Base-by-base conservation (phyloP, 1,140 invertebrate species). In the Elymnias hypermnestra region DNA sequence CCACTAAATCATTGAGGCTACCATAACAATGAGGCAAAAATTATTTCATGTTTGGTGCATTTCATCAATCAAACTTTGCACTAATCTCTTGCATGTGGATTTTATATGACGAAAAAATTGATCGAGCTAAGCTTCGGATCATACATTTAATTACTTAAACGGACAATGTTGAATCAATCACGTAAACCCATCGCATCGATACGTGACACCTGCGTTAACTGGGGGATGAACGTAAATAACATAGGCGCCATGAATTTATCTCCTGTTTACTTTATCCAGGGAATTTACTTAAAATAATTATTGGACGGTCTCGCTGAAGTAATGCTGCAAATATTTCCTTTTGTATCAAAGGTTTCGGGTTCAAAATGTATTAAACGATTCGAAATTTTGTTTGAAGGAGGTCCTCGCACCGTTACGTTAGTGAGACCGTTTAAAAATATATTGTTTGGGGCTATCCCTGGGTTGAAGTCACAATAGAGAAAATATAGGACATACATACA, bases 71-170 rank as follows among this genome's bases (percentile, higher is more conserved):
- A 29, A 29, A 26, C 6, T 9, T 26, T 26, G 26, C 26, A 12
- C 13, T 12, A 29, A 2, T 29, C 13, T 29, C 13, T 7, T 13
- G 13, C 2, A 29, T 29, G 9, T 29, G 13, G 9, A 4, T 5
- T 9, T 4, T 12, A 12, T 12, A 12, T 29, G 26, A 29, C 7
- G n/a, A n/a, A 29, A 29, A 29, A 29, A 29, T 7, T 28, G 5
- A 29, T 12, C 3, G 9, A 1, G 26, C 26, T 29, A 29, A 29
- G 26, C 26, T 29, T 29, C 13, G 9, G 26, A 29, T 29, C 26
- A 13, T 12, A 29, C 26, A 29, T 29, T 29, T 29, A 29, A 29
- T 29, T 29, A 29, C 26, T 29, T 29, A 29, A 29, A 29, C 26
- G 9, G 26, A 3, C 26, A 29, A 12, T 29, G 26, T 29, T 29